These are phyloP conservation scores for Metridium senile DNA, from an alignment of 92 coral and sea anemone genomes.

Conservation along the genomic window DNA sequence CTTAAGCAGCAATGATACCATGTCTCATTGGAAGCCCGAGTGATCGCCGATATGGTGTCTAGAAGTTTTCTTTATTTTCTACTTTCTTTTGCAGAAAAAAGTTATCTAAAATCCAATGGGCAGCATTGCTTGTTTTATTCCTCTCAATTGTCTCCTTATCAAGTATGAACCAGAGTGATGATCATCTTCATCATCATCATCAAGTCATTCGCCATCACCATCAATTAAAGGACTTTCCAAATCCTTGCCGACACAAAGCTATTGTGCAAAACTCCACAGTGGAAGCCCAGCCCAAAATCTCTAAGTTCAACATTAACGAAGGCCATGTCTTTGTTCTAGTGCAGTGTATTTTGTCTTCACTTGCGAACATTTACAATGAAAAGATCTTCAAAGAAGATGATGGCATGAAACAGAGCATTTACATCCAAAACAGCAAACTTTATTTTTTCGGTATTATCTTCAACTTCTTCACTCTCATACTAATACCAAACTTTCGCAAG, in stretches of 20 bases:
- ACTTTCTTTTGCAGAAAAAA: conserved; percentile 38
- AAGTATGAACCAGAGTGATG: conserved; percentile 34
- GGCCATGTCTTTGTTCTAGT: conserved; percentile 59
- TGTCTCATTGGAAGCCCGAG: too few species aligned
- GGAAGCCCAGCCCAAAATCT: conserved; percentile 2
- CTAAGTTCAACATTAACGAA: conserved; percentile 45
- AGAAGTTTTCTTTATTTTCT: neutral
- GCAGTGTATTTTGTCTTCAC: conserved; percentile 65
- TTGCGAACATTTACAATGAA: conserved; percentile 77
- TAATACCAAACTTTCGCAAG: conserved; percentile 53
- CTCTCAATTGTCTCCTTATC: conserved; percentile 69
- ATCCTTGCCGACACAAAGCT: conserved; percentile 22
- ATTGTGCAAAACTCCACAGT: conserved; percentile 24
- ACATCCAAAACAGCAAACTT: conserved; percentile 63
- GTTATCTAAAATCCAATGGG: conserved; percentile 66
- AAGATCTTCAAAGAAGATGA: conserved; percentile 73
- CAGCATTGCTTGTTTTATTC: conserved; percentile 60
- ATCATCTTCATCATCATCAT: conserved; percentile 36
- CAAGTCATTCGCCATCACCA: conserved; percentile 38
- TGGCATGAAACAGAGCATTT: conserved; percentile 74
- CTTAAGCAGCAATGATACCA: too few species aligned
- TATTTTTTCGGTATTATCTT: conserved; percentile 69
- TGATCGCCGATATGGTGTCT: too few species aligned
- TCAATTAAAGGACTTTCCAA: conserved; percentile 28
- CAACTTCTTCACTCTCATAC: conserved; percentile 48